phyloP scores from a whole-genome alignment of 2,888 invertebrate species.

The Aphodius sticticus region DNA sequence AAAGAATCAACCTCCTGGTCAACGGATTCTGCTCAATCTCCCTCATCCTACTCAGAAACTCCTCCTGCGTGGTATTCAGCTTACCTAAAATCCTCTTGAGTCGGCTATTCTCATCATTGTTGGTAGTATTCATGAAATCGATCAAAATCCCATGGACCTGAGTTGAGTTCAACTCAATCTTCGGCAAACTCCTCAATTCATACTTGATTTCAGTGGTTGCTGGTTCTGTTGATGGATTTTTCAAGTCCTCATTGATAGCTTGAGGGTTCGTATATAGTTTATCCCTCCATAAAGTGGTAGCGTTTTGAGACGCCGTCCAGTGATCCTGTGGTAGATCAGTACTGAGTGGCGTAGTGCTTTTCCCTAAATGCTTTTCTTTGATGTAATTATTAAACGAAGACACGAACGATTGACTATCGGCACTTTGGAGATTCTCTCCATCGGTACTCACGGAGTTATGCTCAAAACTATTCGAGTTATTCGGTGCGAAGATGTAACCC shows the following conservation, averaged over 20 bases:
- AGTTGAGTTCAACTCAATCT: conserved; percentile 52
- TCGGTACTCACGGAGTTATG: conserved; percentile 56
- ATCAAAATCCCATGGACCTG: conserved; percentile 56
- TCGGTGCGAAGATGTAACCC: conserved; percentile 54
- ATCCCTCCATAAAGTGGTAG: conserved; percentile 70
- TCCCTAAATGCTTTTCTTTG: conserved; percentile 53
- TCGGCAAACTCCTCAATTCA: conserved; percentile 58
- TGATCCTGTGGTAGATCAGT: conserved; percentile 51
- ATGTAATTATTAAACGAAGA: conserved; percentile 64
- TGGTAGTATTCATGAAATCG: conserved; percentile 67
- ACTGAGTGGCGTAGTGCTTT: conserved; percentile 28
- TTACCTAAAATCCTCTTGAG: conserved; percentile 80
- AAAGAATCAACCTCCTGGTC: conserved; percentile 74
- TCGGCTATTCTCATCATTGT: conserved; percentile 72
- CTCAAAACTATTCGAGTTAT: conserved; percentile 42
- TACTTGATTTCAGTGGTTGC: conserved; percentile 57
- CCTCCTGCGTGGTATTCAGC: conserved; percentile 77
- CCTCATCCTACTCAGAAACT: conserved; percentile 82
- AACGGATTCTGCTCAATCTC: conserved; percentile 81
- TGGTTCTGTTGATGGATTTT: conserved; percentile 55
- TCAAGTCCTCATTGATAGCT: conserved; percentile 70
- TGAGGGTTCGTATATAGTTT: conserved; percentile 76
- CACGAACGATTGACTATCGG: conserved; percentile 75
- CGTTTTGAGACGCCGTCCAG: conserved; percentile 58
- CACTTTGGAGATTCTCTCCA: conserved; percentile 71